These are phyloP conservation scores for Leucoraja erinaceus DNA, from an alignment of 2,113 vertebrate genomes.

Conservation along the genomic window DNA sequence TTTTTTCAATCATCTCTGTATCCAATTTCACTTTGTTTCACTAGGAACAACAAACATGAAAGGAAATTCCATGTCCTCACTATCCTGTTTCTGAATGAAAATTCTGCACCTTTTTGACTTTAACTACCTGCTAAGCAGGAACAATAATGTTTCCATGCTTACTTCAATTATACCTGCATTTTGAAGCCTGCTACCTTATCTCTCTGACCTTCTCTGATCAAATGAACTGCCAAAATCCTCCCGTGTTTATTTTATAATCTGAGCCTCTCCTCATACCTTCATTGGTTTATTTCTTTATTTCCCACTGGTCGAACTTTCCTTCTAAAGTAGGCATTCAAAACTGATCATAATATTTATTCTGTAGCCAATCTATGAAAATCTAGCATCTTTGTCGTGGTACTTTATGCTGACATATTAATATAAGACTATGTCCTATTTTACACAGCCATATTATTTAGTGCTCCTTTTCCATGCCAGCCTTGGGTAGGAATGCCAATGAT, in stretches of 20 bases:
- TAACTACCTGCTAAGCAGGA: not conserved
- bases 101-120: not conserved
- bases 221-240: not conserved
- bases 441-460: not conserved
- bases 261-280: not conserved
- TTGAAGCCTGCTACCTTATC: not conserved
- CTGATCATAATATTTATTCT: not conserved
- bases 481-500: no score
- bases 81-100: not conserved
- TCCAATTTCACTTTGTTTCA: not conserved
- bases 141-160: not conserved
- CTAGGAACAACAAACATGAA: not conserved
- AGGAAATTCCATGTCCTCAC: not conserved
- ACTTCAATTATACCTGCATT: not conserved
- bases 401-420: no score
- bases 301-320: not conserved
- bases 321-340: not conserved
- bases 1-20: not conserved
- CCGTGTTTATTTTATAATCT: not conserved
- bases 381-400: no score
- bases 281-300: not conserved
- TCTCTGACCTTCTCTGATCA: not conserved
- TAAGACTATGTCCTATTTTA: not conserved
- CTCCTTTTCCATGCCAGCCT: no score
- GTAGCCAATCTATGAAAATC: no score